phyloP scores from a whole-genome alignment of 2,888 invertebrate species.

The Biston stratarius region DNA sequence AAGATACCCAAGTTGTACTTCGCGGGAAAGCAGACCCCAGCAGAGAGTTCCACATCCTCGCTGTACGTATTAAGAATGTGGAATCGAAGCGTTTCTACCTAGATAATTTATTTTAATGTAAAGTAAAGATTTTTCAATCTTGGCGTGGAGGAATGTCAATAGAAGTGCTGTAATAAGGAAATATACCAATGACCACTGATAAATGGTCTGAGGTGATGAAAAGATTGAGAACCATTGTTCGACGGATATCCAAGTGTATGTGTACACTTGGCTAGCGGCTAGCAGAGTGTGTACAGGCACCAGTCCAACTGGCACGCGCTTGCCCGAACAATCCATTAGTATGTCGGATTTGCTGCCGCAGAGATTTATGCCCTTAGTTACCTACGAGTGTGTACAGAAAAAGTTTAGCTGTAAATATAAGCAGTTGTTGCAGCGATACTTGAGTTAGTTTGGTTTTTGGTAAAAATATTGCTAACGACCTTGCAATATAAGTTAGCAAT shows the following conservation, averaged over 20 bases:
- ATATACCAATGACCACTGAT: neutral
- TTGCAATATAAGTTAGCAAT: too few relatives aligned
- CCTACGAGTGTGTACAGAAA: constrained; percentile 41
- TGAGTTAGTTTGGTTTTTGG: constrained; percentile 29
- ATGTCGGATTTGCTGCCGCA: constrained; percentile 66
- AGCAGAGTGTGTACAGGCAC: constrained; percentile 67
- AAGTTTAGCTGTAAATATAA: constrained; percentile 50
- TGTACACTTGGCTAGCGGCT: constrained; percentile 68
- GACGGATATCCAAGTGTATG: constrained; percentile 13
- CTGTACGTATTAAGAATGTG: too few relatives aligned
- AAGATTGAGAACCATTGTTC: constrained; percentile 3
- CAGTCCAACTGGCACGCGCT: constrained; percentile 74
- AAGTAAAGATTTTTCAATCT: too few relatives aligned
- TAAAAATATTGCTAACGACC: neutral
- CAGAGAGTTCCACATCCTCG: too few relatives aligned
- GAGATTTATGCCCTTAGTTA: constrained; percentile 66
- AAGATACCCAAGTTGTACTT: too few relatives aligned
- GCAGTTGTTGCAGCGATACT: constrained; percentile 40
- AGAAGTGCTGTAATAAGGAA: neutral
- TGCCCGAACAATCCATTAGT: constrained; percentile 77
- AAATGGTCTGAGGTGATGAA: neutral
- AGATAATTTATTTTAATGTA: too few relatives aligned
- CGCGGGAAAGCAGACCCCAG: too few relatives aligned
- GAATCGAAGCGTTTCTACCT: too few relatives aligned
- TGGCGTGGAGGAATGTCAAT: too few relatives aligned